These are phyloP conservation scores for Danio choprae DNA, from an alignment of 2,797 vertebrate species.

Conservation along the genomic window DNA sequence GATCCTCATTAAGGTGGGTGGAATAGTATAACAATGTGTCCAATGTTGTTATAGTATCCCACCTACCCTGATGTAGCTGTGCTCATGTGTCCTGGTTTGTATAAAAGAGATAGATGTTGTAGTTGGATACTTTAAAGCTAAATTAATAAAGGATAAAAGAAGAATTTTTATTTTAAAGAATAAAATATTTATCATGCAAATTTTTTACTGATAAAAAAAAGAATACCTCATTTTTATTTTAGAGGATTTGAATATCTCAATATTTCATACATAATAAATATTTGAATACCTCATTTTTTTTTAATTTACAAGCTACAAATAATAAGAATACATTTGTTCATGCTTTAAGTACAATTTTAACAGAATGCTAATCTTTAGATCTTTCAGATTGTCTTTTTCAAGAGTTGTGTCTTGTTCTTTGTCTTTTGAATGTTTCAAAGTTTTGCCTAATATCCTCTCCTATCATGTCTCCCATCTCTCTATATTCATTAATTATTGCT, in stretches of 20 bases:
- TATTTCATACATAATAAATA: too few species aligned
- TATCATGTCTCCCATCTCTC: conserved; percentile 50
- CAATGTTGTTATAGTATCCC: conserved; percentile 99
- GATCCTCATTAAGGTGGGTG: conserved; percentile 99
- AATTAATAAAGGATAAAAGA: conserved; percentile 46
- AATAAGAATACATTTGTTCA: neutral
- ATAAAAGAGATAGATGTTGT: conserved; percentile 88
- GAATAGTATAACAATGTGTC: conserved; percentile 99
- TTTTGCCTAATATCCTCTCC: conserved; percentile 65
- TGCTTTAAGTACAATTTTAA: conserved; percentile 15
- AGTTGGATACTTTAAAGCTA: conserved; percentile 72
- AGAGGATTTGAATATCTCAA: too few species aligned
- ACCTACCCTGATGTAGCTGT: conserved; percentile 99
- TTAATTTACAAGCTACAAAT: neutral
- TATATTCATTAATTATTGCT: conserved; percentile 51
- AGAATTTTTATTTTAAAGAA: neutral
- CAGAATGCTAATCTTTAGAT: conserved; percentile 41
- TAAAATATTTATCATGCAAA: neutral
- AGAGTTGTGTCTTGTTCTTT: conserved; percentile 68
- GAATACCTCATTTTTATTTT: conserved; percentile 34
- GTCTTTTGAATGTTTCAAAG: conserved; percentile 72
- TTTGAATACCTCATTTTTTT: neutral
- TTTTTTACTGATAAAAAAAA: neutral
- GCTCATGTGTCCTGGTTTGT: conserved; percentile 98
- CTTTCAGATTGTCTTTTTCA: conserved; percentile 61